Conservation (phyloP, 2,113 vertebrate species). For the Muntiacus muntjak region DNA sequence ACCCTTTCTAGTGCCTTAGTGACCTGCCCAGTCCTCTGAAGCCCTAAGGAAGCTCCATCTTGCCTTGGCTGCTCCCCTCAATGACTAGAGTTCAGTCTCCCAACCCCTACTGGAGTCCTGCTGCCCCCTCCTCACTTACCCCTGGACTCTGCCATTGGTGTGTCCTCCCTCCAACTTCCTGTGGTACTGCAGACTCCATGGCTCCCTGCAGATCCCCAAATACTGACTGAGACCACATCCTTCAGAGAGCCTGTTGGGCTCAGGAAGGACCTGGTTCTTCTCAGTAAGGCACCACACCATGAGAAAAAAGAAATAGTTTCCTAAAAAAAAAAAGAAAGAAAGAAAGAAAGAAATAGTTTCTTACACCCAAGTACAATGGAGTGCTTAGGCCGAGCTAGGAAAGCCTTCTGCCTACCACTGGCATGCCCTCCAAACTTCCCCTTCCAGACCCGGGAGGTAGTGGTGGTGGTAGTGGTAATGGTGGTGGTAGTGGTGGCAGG, state of each 20-base stretch:
- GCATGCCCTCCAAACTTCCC: not conserved
- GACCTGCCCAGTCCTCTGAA: not conserved
- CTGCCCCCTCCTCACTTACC: not conserved
- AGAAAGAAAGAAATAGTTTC: not conserved
- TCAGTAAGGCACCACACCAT: not conserved
- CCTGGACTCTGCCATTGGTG: not conserved
- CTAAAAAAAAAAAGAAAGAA: too few species aligned
- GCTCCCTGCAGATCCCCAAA: not conserved
- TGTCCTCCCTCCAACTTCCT: not conserved
- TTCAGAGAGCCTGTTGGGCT: not conserved
- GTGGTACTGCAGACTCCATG: not conserved
- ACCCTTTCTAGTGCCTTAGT: not conserved
- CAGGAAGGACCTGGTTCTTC: not conserved
- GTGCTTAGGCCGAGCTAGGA: not conserved
- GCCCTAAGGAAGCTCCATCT: not conserved
- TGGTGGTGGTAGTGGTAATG: not conserved
- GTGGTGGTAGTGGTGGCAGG: not conserved
- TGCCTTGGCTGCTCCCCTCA: not conserved
- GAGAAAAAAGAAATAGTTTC: not conserved
- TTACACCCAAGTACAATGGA: not conserved
- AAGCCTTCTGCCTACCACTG: not conserved
- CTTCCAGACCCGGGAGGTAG: rapidly evolving
- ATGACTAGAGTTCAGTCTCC: not conserved
- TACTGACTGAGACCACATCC: not conserved
- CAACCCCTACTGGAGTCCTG: not conserved